Conservation (phyloP, 1,140 invertebrate genomes). For the Paraescarpia echinospica region DNA sequence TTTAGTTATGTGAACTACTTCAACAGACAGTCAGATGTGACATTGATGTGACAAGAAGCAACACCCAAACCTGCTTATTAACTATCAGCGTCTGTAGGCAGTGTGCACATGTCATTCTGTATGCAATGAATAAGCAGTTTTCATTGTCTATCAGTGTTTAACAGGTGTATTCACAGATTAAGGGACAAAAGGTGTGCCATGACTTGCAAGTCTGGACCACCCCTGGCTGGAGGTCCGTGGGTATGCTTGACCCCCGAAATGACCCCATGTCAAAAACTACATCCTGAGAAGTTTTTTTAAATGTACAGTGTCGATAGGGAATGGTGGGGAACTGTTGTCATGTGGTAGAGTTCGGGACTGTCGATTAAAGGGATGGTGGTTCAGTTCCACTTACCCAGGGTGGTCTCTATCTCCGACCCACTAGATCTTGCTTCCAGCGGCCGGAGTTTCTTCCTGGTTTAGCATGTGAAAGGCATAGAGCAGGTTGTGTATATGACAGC, state of each 20-base stretch:
- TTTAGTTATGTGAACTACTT: background rate
- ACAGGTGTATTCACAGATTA: background rate
- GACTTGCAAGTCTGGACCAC: background rate
- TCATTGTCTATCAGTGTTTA: slow-evolving; percentile 11
- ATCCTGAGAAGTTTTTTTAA: background rate
- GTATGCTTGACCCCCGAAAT: background rate
- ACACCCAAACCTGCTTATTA: background rate
- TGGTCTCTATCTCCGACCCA: too few relatives aligned
- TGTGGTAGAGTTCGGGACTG: background rate
- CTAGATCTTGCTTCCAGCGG: too few relatives aligned
- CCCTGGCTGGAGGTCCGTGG: background rate
- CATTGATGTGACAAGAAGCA: background rate
- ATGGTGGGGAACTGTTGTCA: too few relatives aligned
- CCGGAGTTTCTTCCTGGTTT: too few relatives aligned
- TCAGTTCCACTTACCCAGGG: too few relatives aligned
- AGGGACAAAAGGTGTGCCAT: background rate
- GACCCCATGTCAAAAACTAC: background rate
- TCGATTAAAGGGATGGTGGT: too few relatives aligned
- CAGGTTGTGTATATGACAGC: too few relatives aligned
- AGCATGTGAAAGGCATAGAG: too few relatives aligned
- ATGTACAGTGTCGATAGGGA: background rate
- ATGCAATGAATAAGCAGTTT: background rate
- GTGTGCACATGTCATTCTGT: background rate
- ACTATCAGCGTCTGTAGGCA: background rate
- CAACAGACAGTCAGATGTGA: background rate